Evolutionary conservation across 2,797 vertebrate species (phyloP), one percentile per base, ranked within the genome.

Genomic region (Falco berigora): DNA sequence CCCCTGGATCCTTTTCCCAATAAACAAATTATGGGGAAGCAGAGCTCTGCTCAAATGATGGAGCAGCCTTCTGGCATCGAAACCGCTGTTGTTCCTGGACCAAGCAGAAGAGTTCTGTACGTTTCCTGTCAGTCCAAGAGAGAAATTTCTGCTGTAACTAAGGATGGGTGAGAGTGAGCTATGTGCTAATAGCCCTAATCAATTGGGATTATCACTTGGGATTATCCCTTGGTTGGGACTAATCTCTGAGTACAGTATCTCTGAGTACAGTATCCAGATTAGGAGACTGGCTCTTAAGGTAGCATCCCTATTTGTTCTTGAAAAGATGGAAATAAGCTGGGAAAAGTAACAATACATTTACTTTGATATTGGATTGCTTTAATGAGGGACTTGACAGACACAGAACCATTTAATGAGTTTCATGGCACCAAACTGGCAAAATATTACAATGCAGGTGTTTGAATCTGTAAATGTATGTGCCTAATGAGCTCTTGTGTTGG

Each of bases 201-300:
- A 10, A 61, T 71, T 64, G 28, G 86, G 36, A 89, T 96, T 92
- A 92, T 93, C 63, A 10, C 58, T 68, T 64, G 28, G 86, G 36
- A 89, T 96, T 92, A 92, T 93, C 63, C 59, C n/a, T 93, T 90
- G 71, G 15, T 74, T 85, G 46, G 62, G 46, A 81, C 77, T 94
- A 92, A 93, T 94, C 71, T 89, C 61, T 44, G 42, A 77, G 34
- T 34, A 55, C 28, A 24, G 44, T 61, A 34, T 78, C 42, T 90
- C 61, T 44, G 42, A 77, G 34, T 34, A 55, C 32, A 24, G 40
- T 61, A 34, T 78, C 38, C 34, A 53, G 61, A 64, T 32, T 49
- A 34, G 25, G 32, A 90, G 58, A 64, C 24, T 56, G 61, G 23
- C 38, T 91, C 1, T 81, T 84, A 36, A 61, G 30, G 46, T 58